A percentile compares a stretch with the other conserved stretches of the same genome.
These are phyloP conservation scores for Tragelaphus imberbis DNA, from an alignment of 2,113 vertebrate genomes.

Conservation along the genomic window DNA sequence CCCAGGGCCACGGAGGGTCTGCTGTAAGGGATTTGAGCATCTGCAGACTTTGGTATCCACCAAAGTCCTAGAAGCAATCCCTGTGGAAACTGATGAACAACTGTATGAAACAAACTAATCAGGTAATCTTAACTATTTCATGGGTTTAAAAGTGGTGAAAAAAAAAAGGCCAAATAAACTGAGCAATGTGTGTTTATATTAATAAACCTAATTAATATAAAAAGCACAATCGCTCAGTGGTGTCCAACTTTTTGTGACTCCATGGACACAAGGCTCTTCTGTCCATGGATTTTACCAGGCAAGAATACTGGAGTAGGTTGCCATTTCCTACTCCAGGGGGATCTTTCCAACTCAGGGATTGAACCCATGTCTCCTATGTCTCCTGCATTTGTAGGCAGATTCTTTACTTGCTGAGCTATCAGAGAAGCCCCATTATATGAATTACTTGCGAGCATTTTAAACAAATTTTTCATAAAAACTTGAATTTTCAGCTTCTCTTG, in stretches of 20 bases:
- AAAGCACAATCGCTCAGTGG: not conserved
- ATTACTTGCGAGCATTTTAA: not conserved
- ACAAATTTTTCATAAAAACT: not conserved
- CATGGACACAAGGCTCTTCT: not conserved
- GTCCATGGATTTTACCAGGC: not conserved
- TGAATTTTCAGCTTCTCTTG: constrained; percentile 2
- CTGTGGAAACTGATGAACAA: not conserved
- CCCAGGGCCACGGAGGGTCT: not conserved
- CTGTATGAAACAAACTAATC: not conserved
- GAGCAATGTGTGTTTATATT: not conserved
- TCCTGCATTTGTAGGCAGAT: not conserved
- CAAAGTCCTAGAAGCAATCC: not conserved
- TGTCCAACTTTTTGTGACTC: not conserved
- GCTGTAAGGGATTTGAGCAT: not conserved
- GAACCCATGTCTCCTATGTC: not conserved
- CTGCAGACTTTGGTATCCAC: not conserved
- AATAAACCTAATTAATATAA: not conserved
- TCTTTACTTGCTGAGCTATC: not conserved
- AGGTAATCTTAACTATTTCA: not conserved
- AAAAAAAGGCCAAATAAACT: not conserved
- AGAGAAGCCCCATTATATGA: not conserved
- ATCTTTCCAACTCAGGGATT: not conserved
- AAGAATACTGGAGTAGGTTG: not conserved
- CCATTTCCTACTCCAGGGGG: not conserved
- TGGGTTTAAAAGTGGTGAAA: not conserved